Base-by-base conservation (phyloP, 92 coral and sea anemone species). In the Parazoanthus swiftii region DNA sequence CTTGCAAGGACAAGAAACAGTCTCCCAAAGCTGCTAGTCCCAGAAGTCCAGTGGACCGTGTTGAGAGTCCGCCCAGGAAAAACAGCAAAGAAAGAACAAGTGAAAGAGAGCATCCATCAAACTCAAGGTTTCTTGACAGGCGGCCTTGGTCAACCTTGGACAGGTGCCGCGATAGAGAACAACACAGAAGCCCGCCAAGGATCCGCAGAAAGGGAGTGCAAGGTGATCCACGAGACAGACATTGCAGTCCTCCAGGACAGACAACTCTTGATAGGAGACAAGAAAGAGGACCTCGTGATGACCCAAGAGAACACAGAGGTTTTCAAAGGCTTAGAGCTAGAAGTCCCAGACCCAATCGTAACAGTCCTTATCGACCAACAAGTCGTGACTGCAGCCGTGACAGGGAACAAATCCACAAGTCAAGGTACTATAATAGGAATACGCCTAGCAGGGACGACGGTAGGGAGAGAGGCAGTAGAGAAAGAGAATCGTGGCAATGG, bases 231-330 rank as follows among this genome's bases (percentile, higher is more conserved):
- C 59, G 37, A 44, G 65, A 84, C 37, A 37, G 44, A 46, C 87
- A 71, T 74, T 33, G n/a, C 46, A 18, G 21, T 33, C 13, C 44
- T 82, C 20, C 71, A 37, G 8, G 50, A 11, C 50, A 76, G 26
- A 1, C 80, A 42, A 42, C 5, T 44, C 80, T 7, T 25, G 80
- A 37, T 39, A 2, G 33, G 13, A 70, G 68, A 71, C 67, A 71
- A 68, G 63, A 58, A 66, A 84, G 87, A 70, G 86, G 67, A 70
- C 44, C 18, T 68, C 58, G 4, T 6, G 77, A n/a, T 68, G 15
- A 26, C n/a, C 29, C 42, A 70, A 29, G 23, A 25, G 77, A 43
- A 10, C 59, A 29, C 26, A 72, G 79, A 84, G 77, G 26, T 37
- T 44, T 44, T 8, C 54, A 36, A 36, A 76, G 23, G 65, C 26